Percentiles rank a stretch among this genome's conserved stretches.
Evolutionary conservation across 2,113 vertebrate species (phyloP).

Genomic region (Nothoprocta perdicaria): DNA sequence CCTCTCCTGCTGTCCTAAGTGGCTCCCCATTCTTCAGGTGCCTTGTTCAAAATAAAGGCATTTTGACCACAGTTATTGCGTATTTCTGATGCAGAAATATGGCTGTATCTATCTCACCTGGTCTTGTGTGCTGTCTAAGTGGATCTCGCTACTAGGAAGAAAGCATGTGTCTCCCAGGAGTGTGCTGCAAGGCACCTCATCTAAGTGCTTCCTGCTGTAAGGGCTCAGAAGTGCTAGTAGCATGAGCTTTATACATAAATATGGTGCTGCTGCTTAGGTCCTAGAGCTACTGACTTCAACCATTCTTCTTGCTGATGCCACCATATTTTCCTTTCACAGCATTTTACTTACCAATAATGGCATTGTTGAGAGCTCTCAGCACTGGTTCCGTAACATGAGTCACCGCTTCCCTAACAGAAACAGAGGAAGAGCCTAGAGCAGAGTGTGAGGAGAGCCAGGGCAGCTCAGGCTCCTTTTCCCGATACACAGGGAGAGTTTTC

Average conservation of each 20-base stretch:
- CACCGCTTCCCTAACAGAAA: not conserved
- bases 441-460: not conserved
- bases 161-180: fast-evolving
- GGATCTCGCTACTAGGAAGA: not conserved
- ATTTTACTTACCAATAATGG: not conserved
- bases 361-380: not conserved
- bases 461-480: not conserved
- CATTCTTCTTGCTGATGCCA: not conserved
- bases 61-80: not conserved
- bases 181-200: not conserved
- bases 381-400: not conserved
- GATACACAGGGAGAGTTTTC: fast-evolving
- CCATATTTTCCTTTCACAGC: not conserved
- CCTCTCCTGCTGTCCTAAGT: not conserved
- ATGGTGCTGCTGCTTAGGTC: not conserved
- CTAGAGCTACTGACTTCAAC: not conserved
- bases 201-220: not conserved
- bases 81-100: not conserved
- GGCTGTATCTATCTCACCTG: not conserved
- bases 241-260: not conserved
- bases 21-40: not conserved
- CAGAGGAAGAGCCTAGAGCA: not conserved
- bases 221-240: not conserved
- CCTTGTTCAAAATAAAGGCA: not conserved
- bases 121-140: fast-evolving